Base-by-base conservation (phyloP, 1,140 invertebrate genomes). In the Cyclargus thomasi region DNA sequence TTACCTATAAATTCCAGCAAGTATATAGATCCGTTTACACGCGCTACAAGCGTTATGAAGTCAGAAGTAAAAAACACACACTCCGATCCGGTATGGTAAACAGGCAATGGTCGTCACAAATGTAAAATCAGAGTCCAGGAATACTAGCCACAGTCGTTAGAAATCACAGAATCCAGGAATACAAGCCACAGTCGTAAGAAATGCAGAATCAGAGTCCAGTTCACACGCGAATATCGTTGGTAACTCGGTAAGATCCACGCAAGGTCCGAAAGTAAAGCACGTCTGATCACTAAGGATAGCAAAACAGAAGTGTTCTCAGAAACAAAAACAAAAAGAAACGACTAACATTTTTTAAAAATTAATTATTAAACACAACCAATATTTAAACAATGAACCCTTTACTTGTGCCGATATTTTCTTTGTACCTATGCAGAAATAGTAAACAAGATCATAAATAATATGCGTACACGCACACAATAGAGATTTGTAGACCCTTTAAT, bases 51-150 rank as follows among this genome's bases (percentile, higher is more conserved):
- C 62, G 23, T 63, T 35, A 63, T 35, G n/a, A n/a, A n/a, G n/a
- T n/a, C n/a, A n/a, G 62, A 63, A 63, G 62, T 16, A 18, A 63
- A 63, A 63, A 63, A 17, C 62, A 63, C 23, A 18, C 23, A 63
- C 14, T 63, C 62, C 62, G n/a, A n/a, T n/a, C n/a, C n/a, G n/a
- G n/a, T n/a, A n/a, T n/a, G 62, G 62, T 63, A 63, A n/a, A 63
- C 62, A 63, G 29, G 62, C 62, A 63, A 63, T 63, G 62, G n/a
- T n/a, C n/a, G 62, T 63, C 62, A 63, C 62, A 63, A 63, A 63
- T 63, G 62, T 63, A n/a, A 63, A 63, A 63, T 63, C 23, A 63
- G 62, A 63, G 62, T 63, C 62, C 23, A 29, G 62, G 23, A 63
- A 63, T 63, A 63, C 62, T 63, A 63, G 62, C 62, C 62, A 63